Base-by-base conservation (phyloP, 2,888 invertebrate genomes). In the Macrophya annulata region DNA sequence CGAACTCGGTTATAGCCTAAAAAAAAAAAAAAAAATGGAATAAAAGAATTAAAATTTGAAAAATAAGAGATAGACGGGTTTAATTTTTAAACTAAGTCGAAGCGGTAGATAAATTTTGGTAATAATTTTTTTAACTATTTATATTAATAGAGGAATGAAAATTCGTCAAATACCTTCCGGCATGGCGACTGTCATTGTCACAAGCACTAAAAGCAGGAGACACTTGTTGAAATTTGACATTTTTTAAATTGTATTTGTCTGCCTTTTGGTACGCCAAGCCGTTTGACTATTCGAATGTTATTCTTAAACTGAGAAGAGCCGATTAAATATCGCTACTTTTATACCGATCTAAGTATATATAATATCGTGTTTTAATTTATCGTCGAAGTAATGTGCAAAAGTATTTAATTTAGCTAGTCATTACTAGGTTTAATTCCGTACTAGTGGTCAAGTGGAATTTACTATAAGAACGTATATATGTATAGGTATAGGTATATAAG, bases 201-300 rank as follows among this genome's bases (percentile, higher is more conserved):
- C 89, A 87, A 65, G 87, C 87, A 12, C 87, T 55, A 12, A 86
- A 84, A 62, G 85, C 91, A 10, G 84, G 74, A 1, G 71, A 55
- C 85, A 84, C 31, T 84, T 86, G 68, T 86, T 25, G 37, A 88
- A 59, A 85, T 85, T 85, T 51, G 77, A 86, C 87, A 87, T 87
- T 83, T 79, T 84, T 10, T 8, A 1, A 37, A n/a, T 74, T 2
- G 2, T 72, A 17, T 10, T 10, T 2, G 21, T 10, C 12, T 21
- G 0, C n/a, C n/a, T n/a, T 21, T 74, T 21, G 8, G 17, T 55
- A 21, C 31, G 40, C 2, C 1, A n/a, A 8, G 4, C 6, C 1
- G 55, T 51, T 6, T 17, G 15, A 21, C 76, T 21, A 15, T 25
- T 21, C 76, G 12, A 48, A 51, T 1, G 76, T 25, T 45, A 45